These are phyloP conservation scores for Peucedramus taeniatus DNA, from an alignment of 2,113 vertebrate species.

Conservation along the genomic window DNA sequence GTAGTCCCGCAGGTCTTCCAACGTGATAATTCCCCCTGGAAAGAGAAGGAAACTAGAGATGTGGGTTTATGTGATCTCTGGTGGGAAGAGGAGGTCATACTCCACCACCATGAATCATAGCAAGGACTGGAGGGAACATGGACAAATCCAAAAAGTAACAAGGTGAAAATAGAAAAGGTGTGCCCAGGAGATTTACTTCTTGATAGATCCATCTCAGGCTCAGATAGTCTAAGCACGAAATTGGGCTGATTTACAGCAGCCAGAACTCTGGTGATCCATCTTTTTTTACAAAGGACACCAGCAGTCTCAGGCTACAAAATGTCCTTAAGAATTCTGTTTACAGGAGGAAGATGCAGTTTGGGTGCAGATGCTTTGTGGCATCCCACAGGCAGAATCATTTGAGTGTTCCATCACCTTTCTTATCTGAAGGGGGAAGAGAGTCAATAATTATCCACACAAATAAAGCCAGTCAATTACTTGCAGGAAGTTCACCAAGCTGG, in stretches of 20 bases:
- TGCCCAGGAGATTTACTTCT: background rate
- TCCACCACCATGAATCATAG: background rate
- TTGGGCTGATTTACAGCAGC: background rate
- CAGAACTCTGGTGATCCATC: background rate
- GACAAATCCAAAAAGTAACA: background rate
- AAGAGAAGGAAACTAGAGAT: constrained; percentile 1
- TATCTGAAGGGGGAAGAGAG: background rate
- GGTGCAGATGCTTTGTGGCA: background rate
- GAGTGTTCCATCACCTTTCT: background rate
- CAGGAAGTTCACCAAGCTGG: background rate
- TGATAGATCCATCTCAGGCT: background rate
- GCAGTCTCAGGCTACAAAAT: background rate
- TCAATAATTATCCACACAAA: background rate
- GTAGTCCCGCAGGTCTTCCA: constrained; percentile 85
- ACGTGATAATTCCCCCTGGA: constrained; percentile 87
- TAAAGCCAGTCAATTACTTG: background rate
- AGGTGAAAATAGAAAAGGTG: background rate
- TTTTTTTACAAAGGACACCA: background rate
- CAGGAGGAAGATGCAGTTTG: background rate
- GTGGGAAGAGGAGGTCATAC: background rate
- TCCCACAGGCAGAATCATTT: background rate
- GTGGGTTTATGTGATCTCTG: background rate
- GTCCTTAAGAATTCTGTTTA: background rate
- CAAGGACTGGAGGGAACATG: background rate
- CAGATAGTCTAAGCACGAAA: background rate